Percentiles rank a stretch among this genome's conserved stretches.
These are phyloP conservation scores for Gerris lacustris DNA, from an alignment of 2,888 invertebrate species.

Conservation along the genomic window DNA sequence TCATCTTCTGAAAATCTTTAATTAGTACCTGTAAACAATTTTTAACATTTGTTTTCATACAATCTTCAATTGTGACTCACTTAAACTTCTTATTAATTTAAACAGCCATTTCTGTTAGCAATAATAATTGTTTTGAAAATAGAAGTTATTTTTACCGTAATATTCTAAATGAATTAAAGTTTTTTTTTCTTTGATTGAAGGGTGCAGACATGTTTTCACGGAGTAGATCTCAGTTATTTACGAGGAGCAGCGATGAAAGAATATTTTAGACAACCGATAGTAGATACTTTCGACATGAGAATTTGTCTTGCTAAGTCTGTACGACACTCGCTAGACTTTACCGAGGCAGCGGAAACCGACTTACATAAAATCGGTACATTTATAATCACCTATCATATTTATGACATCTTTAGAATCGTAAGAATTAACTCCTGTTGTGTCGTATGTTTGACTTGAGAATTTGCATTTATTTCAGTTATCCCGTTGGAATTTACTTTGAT, in stretches of 20 bases:
- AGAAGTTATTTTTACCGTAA: no score
- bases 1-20: no score
- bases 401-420: background rate
- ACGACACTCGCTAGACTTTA: constrained; percentile 86
- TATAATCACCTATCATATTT: constrained; percentile 11
- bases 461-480: constrained; percentile 48
- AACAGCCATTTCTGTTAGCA: no score
- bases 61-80: no score
- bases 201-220: constrained; percentile 94
- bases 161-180: background rate
- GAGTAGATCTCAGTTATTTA: constrained; percentile 85
- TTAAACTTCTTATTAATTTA: no score
- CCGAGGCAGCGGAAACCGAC: constrained; percentile 81
- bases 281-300: constrained; percentile 94
- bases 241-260: constrained; percentile 89
- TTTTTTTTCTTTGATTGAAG: constrained; percentile 33
- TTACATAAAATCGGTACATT: constrained; percentile 67
- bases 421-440: no score
- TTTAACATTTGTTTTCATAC: no score
- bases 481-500: constrained; percentile 85
- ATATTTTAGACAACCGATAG: constrained; percentile 95
- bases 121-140: no score
- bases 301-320: constrained; percentile 92
- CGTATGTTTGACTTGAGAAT: no score
- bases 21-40: no score